Evolutionary conservation across 2,113 vertebrate species (phyloP).

Genomic region (Aepyceros melampus): DNA sequence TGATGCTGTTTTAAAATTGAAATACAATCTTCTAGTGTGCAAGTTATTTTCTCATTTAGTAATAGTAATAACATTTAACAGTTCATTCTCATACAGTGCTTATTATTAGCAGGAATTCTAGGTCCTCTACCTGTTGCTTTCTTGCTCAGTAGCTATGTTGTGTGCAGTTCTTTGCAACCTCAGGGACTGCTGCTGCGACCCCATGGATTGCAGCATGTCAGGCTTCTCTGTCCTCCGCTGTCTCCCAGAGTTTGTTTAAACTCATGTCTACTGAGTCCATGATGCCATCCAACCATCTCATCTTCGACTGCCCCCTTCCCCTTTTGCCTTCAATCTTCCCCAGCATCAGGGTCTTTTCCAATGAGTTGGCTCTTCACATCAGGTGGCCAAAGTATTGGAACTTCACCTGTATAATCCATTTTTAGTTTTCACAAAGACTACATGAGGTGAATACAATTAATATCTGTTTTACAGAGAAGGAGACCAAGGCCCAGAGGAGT

Average conservation of each 20-base stretch:
- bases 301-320: background rate
- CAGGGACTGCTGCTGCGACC: background rate
- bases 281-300: background rate
- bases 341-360: background rate
- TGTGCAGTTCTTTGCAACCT: background rate
- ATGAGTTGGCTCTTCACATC: background rate
- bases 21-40: background rate
- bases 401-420: background rate
- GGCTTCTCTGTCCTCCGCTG: background rate
- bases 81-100: background rate
- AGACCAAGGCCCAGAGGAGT: background rate
- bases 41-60: background rate
- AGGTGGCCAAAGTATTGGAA: background rate
- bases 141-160: background rate
- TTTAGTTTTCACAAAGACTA: background rate
- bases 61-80: background rate
- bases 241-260: background rate
- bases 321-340: background rate
- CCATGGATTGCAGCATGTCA: background rate
- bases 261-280: background rate
- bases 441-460: background rate
- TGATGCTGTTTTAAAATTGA: background rate
- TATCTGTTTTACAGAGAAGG: background rate
- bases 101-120: background rate
- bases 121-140: background rate